A percentile compares a stretch with the other conserved stretches of the same genome.
These are phyloP conservation scores for Dolichoris vasculosae DNA, from an alignment of 1,140 invertebrate species.

Conservation along the genomic window DNA sequence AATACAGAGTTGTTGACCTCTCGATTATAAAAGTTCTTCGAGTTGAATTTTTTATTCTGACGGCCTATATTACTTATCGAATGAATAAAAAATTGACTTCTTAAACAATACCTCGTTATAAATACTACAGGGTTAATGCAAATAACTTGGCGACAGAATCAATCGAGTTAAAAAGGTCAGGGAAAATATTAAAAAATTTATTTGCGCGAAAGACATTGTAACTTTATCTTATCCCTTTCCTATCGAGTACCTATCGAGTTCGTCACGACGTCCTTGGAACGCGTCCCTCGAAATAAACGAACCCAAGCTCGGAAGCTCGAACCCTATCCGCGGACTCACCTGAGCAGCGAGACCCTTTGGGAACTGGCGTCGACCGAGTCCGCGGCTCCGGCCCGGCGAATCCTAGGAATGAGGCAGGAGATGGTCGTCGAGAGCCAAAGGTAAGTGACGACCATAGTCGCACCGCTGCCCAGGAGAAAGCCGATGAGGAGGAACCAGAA, in stretches of 20 bases:
- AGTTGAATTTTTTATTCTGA: too few relatives aligned
- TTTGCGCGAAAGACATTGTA: not conserved
- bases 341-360: constrained; percentile 62
- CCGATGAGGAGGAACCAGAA: constrained; percentile 64
- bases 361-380: constrained; percentile 54
- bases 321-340: constrained; percentile 16
- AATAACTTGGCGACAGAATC: not conserved
- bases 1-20: too few relatives aligned
- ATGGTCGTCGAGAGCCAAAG: constrained; percentile 60
- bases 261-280: not conserved
- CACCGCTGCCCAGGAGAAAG: constrained; percentile 61
- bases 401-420: constrained; percentile 53
- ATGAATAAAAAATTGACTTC: not conserved
- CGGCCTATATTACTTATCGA: too few relatives aligned
- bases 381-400: constrained; percentile 43
- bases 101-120: not conserved
- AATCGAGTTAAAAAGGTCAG: not conserved
- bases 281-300: not conserved
- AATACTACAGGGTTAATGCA: not conserved
- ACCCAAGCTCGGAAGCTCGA: not conserved
- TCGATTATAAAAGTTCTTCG: too few relatives aligned
- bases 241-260: too few relatives aligned
- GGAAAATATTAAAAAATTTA: not conserved
- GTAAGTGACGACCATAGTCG: constrained; percentile 62
- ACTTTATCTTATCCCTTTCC: too few relatives aligned